A percentile compares a stretch with the other conserved stretches of the same genome.
Conservation (phyloP, 2,888 invertebrate species). For the Eucriotettix oculatus region DNA sequence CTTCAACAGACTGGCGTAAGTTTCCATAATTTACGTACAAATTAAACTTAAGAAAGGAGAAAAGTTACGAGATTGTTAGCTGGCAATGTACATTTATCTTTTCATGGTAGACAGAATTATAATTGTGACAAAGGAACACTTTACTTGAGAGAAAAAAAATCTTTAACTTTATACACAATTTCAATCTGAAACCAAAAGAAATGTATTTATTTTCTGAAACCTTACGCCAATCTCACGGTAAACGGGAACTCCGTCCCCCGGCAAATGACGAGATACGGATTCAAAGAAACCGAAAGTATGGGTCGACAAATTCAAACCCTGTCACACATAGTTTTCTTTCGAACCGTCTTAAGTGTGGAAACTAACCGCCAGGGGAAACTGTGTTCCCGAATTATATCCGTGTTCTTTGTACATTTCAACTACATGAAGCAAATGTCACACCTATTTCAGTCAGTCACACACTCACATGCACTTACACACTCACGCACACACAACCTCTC, state of each 20-base stretch:
- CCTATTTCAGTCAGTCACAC: neutral
- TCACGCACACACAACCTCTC: neutral
- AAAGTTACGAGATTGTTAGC: too few species aligned
- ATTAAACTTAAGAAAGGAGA: too few species aligned
- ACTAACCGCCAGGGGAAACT: neutral
- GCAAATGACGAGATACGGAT: too few species aligned
- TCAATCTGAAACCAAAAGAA: neutral
- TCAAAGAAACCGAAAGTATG: too few species aligned
- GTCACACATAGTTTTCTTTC: too few species aligned
- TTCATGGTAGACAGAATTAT: too few species aligned
- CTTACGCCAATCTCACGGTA: slow-evolving; percentile 5
- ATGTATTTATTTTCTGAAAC: neutral
- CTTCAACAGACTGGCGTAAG: neutral
- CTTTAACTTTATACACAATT: neutral
- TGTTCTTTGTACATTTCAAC: neutral
- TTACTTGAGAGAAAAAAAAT: neutral
- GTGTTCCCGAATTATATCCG: neutral
- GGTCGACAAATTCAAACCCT: too few species aligned
- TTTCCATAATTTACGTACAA: neutral
- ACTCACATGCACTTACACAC: neutral
- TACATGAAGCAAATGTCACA: slow-evolving; percentile 2
- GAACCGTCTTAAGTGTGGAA: too few species aligned
- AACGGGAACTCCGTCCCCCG: neutral
- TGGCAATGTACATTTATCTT: too few species aligned
- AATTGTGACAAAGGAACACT: neutral